These are phyloP conservation scores for Melanostoma mellinum DNA, from an alignment of 2,888 invertebrate genomes.

Conservation along the genomic window DNA sequence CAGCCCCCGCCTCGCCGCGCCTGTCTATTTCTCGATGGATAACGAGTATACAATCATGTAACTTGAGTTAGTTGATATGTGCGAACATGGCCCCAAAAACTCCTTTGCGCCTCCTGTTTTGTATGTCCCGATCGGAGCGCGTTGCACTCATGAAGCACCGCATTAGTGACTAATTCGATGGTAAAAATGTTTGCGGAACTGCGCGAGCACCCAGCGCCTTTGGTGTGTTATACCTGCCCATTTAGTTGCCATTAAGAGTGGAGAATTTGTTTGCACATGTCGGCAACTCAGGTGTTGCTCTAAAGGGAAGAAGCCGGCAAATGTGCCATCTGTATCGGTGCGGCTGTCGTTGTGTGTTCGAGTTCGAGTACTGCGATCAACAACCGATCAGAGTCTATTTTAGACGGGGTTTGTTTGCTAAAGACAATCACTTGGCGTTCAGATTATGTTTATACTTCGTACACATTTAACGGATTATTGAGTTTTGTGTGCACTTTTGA, in stretches of 20 bases:
- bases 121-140: constrained; percentile 12
- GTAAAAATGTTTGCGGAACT: constrained; percentile 63
- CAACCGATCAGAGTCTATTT: constrained; percentile 67
- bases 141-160: constrained; percentile 42
- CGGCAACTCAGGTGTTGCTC: constrained; percentile 62
- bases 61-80: constrained; percentile 23
- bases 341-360: constrained; percentile 53
- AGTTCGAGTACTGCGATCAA: constrained; percentile 63
- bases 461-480: constrained; percentile 81
- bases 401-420: constrained; percentile 55
- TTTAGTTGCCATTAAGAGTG: constrained; percentile 67
- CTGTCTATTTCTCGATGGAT: not conserved
- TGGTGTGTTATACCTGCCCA: constrained; percentile 47
- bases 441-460: constrained; percentile 69
- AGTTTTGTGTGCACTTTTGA: constrained; percentile 73
- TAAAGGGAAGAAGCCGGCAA: constrained; percentile 69
- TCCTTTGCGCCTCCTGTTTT: not conserved
- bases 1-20: not conserved
- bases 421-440: constrained; percentile 64
- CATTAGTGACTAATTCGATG: constrained; percentile 47
- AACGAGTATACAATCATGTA: no score
- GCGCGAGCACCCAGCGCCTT: constrained; percentile 39
- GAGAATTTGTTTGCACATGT: constrained; percentile 62
- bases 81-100: constrained; percentile 47
- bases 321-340: constrained; percentile 54